Base-by-base conservation (phyloP, 2,888 invertebrate species). In the Gasteruption jaculator region DNA sequence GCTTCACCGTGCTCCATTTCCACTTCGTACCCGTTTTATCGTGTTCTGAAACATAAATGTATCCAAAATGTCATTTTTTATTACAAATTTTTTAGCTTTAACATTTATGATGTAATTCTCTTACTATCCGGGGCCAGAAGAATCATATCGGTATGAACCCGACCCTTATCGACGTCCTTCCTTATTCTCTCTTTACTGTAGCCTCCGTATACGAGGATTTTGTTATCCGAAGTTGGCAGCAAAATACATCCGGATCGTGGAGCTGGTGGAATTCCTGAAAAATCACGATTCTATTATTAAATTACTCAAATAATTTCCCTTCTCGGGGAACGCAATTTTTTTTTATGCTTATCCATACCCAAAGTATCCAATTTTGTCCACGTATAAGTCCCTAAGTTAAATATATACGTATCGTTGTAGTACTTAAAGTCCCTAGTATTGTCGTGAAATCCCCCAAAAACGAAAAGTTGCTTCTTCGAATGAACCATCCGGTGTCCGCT, bases 371-470 rank as follows among this genome's bases (percentile, higher is more conserved):
- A n/a, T n/a, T n/a, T n/a, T n/a, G n/a, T n/a, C 94, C 94, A 95
- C 1, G 74, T 74, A 57, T 90, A 82, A 0, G 80, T 80, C 58
- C 90, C 89, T 50, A 89, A 71, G 54, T 88, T 83, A 72, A 95
- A 94, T 21, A 81, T 69, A 69, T 88, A 78, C 1, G 91, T 68
- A 66, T 95, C 95, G 68, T 93, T 93, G 66, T 81, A 91, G 73
- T 94, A 95, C 54, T 85, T 85, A 65, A 86, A 92, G 46, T 88
- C 86, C 41, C 88, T 77, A 2, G 86, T 78, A 68, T 91, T 93
- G 71, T 95, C 94, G 60, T 87, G 82, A 71, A 92, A 95, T 1
- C 95, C 95, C 1, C 94, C 94, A 74, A 94, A 94, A 4, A 94
- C 74, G 47, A 91, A 73, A 2, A 95, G 70, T 56, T 83, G 82